These are phyloP conservation scores for Epinephelus malabaricus DNA, from an alignment of 2,797 vertebrate species.

Conservation along the genomic window DNA sequence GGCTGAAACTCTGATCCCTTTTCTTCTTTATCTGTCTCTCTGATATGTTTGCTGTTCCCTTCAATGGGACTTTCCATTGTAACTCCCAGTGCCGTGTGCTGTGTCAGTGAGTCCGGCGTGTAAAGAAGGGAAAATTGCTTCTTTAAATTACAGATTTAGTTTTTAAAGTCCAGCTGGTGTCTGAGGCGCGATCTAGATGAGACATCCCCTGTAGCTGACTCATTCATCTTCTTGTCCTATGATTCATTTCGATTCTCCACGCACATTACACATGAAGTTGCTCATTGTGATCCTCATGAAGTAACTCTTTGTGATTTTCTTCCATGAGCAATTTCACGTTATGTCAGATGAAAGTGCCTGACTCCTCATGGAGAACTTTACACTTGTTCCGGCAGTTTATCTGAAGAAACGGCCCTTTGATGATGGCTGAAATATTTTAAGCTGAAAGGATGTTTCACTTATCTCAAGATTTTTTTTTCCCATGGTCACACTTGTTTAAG, in stretches of 20 bases:
- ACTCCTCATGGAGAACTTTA: slow-evolving; percentile 29
- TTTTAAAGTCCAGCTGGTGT: slow-evolving; percentile 47
- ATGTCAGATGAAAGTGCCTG: slow-evolving; percentile 55
- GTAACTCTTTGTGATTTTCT: slow-evolving; percentile 40
- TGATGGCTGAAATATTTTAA: slow-evolving; percentile 27
- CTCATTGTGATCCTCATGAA: slow-evolving; percentile 62
- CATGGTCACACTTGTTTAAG: slow-evolving; percentile 39
- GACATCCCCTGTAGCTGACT: slow-evolving; percentile 33
- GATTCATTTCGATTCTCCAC: slow-evolving; percentile 56
- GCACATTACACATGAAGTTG: slow-evolving; percentile 55
- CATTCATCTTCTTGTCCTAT: slow-evolving; percentile 61
- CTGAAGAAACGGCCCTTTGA: slow-evolving; percentile 61
- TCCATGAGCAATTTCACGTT: slow-evolving; percentile 48
- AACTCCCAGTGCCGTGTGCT: slow-evolving; percentile 14
- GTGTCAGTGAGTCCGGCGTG: slow-evolving; percentile 2
- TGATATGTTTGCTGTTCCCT: slow-evolving; percentile 57
- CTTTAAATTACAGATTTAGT: slow-evolving; percentile 43
- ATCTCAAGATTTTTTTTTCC: slow-evolving; percentile 32
- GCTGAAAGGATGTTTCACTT: slow-evolving; percentile 43
- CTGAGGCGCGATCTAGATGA: slow-evolving; percentile 28
- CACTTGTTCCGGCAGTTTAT: slow-evolving; percentile 48
- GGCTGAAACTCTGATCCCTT: slow-evolving; percentile 67
- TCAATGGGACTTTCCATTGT: slow-evolving; percentile 68
- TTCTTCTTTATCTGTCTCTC: slow-evolving; percentile 57
- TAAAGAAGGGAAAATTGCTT: slow-evolving; percentile 42